Conservation (phyloP, 2,888 invertebrate species). For the Conchocele bisecta region DNA sequence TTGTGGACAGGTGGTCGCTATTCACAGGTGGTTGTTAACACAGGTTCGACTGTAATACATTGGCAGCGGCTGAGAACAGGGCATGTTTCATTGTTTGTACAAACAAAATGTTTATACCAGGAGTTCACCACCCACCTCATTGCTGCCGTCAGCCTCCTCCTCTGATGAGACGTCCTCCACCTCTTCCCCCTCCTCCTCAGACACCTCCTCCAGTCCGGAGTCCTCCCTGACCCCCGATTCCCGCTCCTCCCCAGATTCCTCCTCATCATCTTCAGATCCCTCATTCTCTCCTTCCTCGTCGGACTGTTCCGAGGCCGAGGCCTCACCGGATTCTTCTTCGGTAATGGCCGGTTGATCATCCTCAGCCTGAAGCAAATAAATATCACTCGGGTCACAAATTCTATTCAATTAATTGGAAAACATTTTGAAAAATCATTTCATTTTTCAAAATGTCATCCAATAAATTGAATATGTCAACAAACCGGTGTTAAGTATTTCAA, state of each 20-base stretch:
- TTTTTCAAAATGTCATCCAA: too few species aligned
- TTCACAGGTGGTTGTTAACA: too few species aligned
- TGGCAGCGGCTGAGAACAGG: too few species aligned
- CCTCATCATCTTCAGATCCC: constrained; percentile 63
- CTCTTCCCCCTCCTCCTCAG: neutral
- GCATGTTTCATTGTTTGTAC: too few species aligned
- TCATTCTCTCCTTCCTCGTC: constrained; percentile 52
- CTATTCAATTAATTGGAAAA: too few species aligned
- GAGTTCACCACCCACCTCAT: neutral
- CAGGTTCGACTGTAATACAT: too few species aligned
- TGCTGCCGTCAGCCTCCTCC: neutral
- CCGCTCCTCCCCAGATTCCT: constrained; percentile 26
- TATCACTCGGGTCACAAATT: too few species aligned
- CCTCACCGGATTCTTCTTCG: constrained; percentile 23
- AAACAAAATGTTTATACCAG: too few species aligned
- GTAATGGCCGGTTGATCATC: neutral
- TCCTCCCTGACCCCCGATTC: constrained; percentile 13
- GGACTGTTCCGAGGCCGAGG: constrained; percentile 12
- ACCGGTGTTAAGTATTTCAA: too few species aligned
- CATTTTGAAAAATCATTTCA: too few species aligned
- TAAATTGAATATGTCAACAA: too few species aligned
- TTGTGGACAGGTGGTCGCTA: too few species aligned
- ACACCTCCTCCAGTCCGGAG: constrained; percentile 4
- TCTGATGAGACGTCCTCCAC: neutral
- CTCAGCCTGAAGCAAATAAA: neutral